These are phyloP conservation scores for Polylopha cassiicola DNA, from an alignment of 2,888 invertebrate species.

Conservation along the genomic window DNA sequence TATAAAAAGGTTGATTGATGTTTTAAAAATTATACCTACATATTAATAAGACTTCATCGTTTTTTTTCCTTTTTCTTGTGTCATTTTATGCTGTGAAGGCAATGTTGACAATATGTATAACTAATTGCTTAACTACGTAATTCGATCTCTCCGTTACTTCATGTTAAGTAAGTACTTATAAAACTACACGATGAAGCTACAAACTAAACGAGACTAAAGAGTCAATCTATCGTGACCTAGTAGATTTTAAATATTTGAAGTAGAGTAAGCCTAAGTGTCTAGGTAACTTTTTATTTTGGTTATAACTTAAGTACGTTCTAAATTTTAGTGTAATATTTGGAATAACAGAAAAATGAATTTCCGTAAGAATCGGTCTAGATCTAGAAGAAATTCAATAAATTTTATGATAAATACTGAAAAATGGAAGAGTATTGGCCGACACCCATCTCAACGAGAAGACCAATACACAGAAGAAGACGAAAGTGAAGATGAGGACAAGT, in stretches of 20 bases:
- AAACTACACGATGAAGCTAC: constrained; percentile 3
- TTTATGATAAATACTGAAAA: constrained; percentile 47
- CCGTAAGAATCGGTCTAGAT: constrained; percentile 45
- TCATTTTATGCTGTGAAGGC: too few relatives aligned
- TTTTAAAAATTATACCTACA: too few relatives aligned
- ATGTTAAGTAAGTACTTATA: background rate
- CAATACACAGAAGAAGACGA: constrained; percentile 40
- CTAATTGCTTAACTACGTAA: too few relatives aligned
- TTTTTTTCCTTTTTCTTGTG: too few relatives aligned
- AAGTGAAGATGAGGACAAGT: constrained; percentile 48
- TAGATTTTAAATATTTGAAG: constrained; percentile 37
- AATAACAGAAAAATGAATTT: constrained; percentile 51
- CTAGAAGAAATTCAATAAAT: constrained; percentile 47
- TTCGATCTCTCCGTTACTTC: too few relatives aligned
- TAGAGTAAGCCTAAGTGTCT: constrained; percentile 39
- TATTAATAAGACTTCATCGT: too few relatives aligned
- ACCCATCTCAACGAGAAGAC: constrained; percentile 37
- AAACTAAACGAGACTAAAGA: constrained; percentile 1
- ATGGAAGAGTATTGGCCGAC: constrained; percentile 49
- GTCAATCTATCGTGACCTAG: constrained; percentile 33
- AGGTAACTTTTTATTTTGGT: constrained; percentile 4
- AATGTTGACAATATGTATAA: too few relatives aligned
- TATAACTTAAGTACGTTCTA: too few relatives aligned
- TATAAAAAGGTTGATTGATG: too few relatives aligned
- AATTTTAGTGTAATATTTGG: constrained; percentile 14